phyloP scores from a whole-genome alignment of 23 tunicate species.

The Aplidium turbinatum region DNA sequence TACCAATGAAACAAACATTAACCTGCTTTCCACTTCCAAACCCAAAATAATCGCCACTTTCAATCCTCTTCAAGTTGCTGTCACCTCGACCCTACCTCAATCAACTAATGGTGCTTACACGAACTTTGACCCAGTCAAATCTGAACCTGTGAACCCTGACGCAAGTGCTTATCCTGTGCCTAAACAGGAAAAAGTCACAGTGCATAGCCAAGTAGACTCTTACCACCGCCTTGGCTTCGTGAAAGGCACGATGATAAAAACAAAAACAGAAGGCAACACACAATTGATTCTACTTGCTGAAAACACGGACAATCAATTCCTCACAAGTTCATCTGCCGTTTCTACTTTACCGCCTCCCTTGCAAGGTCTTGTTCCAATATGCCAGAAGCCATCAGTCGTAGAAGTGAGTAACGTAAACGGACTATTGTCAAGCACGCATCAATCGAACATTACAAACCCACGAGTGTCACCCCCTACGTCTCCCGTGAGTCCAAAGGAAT shows the following conservation, averaged over 20 bases:
- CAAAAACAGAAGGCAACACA: conserved; percentile 17
- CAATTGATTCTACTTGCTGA: conserved; percentile 37
- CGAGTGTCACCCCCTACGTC: too few relatives aligned
- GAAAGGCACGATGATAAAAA: conserved; percentile 24
- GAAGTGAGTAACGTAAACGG: too few relatives aligned
- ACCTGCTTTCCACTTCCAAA: background rate
- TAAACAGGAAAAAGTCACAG: background rate
- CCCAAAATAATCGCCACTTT: conserved; percentile 20
- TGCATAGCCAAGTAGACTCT: background rate
- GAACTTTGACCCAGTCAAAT: background rate
- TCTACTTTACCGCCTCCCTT: too few relatives aligned
- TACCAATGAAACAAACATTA: background rate
- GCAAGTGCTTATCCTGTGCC: background rate
- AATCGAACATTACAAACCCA: too few relatives aligned
- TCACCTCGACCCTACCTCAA: conserved; percentile 22
- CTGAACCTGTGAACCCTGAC: background rate
- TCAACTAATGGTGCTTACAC: background rate
- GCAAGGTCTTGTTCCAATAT: too few relatives aligned
- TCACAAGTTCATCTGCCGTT: background rate
- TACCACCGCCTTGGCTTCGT: conserved; percentile 19
- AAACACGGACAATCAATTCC: background rate
- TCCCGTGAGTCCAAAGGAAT: too few relatives aligned
- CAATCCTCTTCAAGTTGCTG: conserved; percentile 45
- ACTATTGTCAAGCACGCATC: too few relatives aligned
- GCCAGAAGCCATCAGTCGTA: too few relatives aligned